Conservation (phyloP, 1,140 invertebrate genomes). For the Vanessa tameamea region DNA sequence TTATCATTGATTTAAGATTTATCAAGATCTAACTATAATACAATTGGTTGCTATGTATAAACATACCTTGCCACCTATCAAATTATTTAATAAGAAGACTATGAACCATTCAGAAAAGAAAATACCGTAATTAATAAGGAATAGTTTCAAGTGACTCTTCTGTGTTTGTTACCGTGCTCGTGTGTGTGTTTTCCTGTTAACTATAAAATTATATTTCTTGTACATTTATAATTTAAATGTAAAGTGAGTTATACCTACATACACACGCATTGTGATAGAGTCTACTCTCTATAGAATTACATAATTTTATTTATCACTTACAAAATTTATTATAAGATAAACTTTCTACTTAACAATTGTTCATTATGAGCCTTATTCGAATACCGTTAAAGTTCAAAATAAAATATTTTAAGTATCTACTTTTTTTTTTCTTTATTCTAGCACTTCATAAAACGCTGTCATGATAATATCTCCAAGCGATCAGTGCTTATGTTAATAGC, state of each 20-base stretch:
- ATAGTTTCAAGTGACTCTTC: too few relatives aligned
- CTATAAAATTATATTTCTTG: not conserved
- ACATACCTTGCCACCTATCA: too few relatives aligned
- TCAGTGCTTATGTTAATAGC: slow-evolving; percentile 12
- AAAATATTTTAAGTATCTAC: too few relatives aligned
- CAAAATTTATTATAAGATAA: slow-evolving; percentile 4
- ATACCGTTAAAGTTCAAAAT: not conserved
- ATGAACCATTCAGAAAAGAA: too few relatives aligned
- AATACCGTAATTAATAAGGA: too few relatives aligned
- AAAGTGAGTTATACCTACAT: not conserved
- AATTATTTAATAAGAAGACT: too few relatives aligned
- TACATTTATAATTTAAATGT: not conserved
- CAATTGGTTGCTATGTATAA: too few relatives aligned
- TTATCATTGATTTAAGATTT: too few relatives aligned
- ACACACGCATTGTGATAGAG: not conserved
- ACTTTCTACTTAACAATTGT: slow-evolving; percentile 16
- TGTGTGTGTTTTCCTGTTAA: too few relatives aligned
- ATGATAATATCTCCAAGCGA: slow-evolving; percentile 17
- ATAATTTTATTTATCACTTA: slow-evolving; percentile 8
- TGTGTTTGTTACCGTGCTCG: too few relatives aligned
- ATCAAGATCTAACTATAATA: too few relatives aligned
- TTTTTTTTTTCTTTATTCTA: slow-evolving; percentile 7
- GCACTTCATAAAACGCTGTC: slow-evolving; percentile 16
- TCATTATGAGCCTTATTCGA: not conserved
- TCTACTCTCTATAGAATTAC: slow-evolving; percentile 1